Evolutionary conservation across 2,888 invertebrate species (phyloP), one percentile per base, ranked within the genome.

Genomic region (Parelbella ahira): DNA sequence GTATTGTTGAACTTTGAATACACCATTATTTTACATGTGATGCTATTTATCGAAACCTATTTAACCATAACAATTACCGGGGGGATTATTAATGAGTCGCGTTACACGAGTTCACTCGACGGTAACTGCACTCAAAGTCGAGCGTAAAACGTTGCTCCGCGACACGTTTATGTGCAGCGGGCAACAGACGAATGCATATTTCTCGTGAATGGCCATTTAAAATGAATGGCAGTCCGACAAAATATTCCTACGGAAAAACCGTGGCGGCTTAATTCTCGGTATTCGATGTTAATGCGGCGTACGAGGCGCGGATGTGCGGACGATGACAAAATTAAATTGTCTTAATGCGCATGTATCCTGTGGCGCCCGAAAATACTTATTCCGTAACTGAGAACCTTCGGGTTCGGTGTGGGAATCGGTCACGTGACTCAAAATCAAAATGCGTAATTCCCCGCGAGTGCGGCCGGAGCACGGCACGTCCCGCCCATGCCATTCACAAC

Each of bases 371-470:
- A 47, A 47, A 37, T 45, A 45, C 32, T 38, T 37, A 23, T 44
- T 37, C 39, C 42, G 41, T 37, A 42, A 51, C 32, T 19, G 30
- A 44, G 34, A 24, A 42, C 48, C 53, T 56, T 51, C 54, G 54
- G 56, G 39, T 32, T 27, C 4, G 10, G 39, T 68, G 68, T 73
- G 70, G 70, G 70, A 77, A 73, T 71, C 63, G 51, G 63, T 69
- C 69, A 74, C 68, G 71, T 72, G 72, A 76, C 66, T 60, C 51
- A 53, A 56, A 69, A 73, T 61, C 63, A 61, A 68, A 74, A 68
- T 57, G 54, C 55, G 53, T 56, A 56, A 61, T 57, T 59, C 50
- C 46, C 47, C 47, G 37, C 50, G 48, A 55, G 53, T 59, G 51
- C 45, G 53, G 52, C 54, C 57, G 51, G 48, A 55, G 54, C 60